Evolutionary conservation across 2,113 vertebrate genomes (phyloP), one percentile per base, ranked within the genome.

Genomic region (Hypocryptadius cinnamomeus): DNA sequence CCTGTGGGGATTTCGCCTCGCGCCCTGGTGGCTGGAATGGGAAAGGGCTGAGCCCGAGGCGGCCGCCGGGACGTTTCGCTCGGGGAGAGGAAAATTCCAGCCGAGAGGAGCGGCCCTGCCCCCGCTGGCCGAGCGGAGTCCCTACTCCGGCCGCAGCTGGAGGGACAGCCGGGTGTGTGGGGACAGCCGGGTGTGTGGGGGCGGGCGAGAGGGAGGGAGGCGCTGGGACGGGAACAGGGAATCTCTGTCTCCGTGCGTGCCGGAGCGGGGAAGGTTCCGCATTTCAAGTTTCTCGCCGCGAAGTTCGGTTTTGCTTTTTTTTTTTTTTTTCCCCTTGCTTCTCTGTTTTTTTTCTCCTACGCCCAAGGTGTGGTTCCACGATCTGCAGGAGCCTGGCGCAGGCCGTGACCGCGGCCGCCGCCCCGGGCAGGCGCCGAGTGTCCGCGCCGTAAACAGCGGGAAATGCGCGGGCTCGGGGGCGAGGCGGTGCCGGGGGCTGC

Each of bases 21-120:
- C 87, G 39, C 81, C 69, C 96, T 96, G 92, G 95, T 21, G 96
- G 96, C 80, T 93, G 96, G 96, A 96, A 95, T 73, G 85, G 92
- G 84, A 65, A 96, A 85, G 39, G 56, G 61, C 87, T 13, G 44
- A 28, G 19, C 25, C 23, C 5, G 47, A 8, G 35, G 88, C 86
- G 51, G 85, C 82, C 24, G 86, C 77, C 53, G 51, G 92, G 70
- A 59, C 93, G 54, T 11, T 79, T 23, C 40, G 80, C 83, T 35
- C 28, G 27, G 89, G 31, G 45, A 95, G 59, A 90, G 94, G 97
- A 95, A 97, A 97, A 96, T 96, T 96, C 97, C 97, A 80, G 31
- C 82, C 45, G 40, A 23, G 73, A 60, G 42, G 27, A 76, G 60
- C 90, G 57, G 92, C 94, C 95, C 94, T 72, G 74, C 87, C 81